Evolutionary conservation across 2,888 invertebrate genomes (phyloP).

Genomic region (Drosophila testacea): DNA sequence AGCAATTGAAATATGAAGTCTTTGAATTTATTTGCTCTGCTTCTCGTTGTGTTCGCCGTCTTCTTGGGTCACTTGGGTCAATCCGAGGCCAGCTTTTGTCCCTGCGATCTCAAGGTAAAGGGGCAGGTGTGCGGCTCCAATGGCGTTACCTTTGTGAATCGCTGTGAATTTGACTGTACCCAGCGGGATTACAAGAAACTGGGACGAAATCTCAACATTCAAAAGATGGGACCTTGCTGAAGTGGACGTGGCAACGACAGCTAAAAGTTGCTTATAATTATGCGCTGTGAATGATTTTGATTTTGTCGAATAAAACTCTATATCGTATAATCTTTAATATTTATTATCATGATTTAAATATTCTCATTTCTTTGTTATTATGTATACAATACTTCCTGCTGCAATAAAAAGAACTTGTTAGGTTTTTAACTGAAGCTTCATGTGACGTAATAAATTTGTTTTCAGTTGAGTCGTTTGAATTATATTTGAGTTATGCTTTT

Average conservation of each 20-base stretch:
- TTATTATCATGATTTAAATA: slow-evolving; percentile 2
- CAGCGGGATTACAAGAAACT: slow-evolving; percentile 79
- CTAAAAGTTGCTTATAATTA: not conserved
- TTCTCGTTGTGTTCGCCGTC: slow-evolving; percentile 36
- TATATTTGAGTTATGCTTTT: too few species aligned
- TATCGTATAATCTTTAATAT: not conserved
- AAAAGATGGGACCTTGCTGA: slow-evolving; percentile 70
- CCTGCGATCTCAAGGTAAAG: slow-evolving; percentile 91
- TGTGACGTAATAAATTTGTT: not conserved
- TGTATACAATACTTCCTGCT: not conserved
- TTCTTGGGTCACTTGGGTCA: slow-evolving; percentile 41
- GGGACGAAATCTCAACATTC: slow-evolving; percentile 70
- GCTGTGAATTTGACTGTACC: slow-evolving; percentile 97
- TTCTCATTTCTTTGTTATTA: not conserved
- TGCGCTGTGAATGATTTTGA: slow-evolving; percentile 12
- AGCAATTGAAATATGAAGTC: slow-evolving; percentile 69
- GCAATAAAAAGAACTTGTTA: not conserved
- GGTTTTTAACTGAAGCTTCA: not conserved
- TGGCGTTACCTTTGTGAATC: slow-evolving; percentile 96
- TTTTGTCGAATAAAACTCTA: not conserved
- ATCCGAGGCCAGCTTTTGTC: slow-evolving; percentile 87
- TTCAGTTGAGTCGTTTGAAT: too few species aligned
- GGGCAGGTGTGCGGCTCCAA: slow-evolving; percentile 96
- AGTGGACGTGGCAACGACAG: not conserved
- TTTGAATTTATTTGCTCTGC: slow-evolving; percentile 17